Base-by-base conservation (phyloP, 1,140 invertebrate species). In the Zaprionus capensis region DNA sequence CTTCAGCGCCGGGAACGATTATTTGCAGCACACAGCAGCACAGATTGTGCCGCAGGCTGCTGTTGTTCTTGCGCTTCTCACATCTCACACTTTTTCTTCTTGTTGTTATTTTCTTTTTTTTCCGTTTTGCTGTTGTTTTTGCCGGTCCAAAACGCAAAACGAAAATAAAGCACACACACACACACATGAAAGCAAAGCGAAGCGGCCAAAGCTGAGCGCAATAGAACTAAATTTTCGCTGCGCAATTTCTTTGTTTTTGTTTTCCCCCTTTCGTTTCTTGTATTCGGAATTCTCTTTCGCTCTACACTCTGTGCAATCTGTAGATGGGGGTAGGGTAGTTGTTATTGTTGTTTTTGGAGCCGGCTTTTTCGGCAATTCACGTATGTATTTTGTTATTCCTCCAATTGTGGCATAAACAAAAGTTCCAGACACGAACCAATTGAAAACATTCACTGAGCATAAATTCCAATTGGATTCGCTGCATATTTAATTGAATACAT, bases 211-310 rank as follows among this genome's bases (percentile, higher is more conserved):
- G 38, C 38, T 46, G 41, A 20, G 36, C 49, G 70, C 41, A 75
- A 68, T 53, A 65, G 26, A 59, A 49, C 31, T 9, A 17, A 55
- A 59, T 78, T 71, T 81, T 69, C 71, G 78, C 85, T 88, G 84
- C 84, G 84, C 85, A 88, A 88, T 88, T 90, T 88, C 81, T 83
- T 81, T 71, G 31, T 59, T 69, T 76, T 75, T 59, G 36, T 57
- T 74, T 51, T 20, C n/a, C 61, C 41, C 22, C 22, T 56, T 20
- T 65, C 20, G 14, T 26, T 72, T 24, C 22, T 7, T 31, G 17
- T 20, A 12, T 15, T 14, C 5, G 31, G 31, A 41, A 41, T 36
- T 61, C 28, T 51, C 44, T 57, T 24, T 15, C 36, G 5, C 20
- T 26, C 15, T 14, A 28, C 31, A 7, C 41, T n/a, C 38, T 34